These are phyloP conservation scores for Drosophila nigromelanica DNA, from an alignment of 1,140 invertebrate genomes.

Conservation along the genomic window DNA sequence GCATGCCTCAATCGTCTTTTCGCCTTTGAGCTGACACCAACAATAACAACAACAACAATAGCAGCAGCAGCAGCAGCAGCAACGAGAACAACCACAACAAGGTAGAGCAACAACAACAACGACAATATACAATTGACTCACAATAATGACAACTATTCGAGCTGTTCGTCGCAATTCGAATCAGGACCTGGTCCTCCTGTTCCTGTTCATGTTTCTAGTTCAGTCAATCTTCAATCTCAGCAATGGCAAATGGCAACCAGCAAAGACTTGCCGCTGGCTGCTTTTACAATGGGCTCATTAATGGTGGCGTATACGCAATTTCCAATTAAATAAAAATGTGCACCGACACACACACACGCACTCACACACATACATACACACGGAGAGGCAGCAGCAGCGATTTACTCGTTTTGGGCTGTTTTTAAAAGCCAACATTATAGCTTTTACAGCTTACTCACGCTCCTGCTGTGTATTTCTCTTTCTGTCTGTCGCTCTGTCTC, in stretches of 20 bases:
- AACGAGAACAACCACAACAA: slow-evolving; percentile 60
- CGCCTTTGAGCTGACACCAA: slow-evolving; percentile 55
- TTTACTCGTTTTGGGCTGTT: slow-evolving; percentile 65
- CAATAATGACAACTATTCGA: slow-evolving; percentile 72
- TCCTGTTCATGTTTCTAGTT: slow-evolving; percentile 4
- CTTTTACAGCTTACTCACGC: slow-evolving; percentile 52
- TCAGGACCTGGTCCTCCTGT: background rate
- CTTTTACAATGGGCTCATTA: slow-evolving; percentile 74
- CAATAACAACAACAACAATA: slow-evolving; percentile 40
- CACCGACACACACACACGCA: slow-evolving; percentile 10
- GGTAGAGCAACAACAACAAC: slow-evolving; percentile 77
- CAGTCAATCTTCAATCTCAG: slow-evolving; percentile 9
- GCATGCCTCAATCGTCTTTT: slow-evolving; percentile 44
- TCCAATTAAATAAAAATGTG: slow-evolving; percentile 76
- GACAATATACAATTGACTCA: slow-evolving; percentile 42
- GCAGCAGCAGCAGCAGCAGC: slow-evolving; percentile 16
- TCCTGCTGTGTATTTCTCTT: background rate
- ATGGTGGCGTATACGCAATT: slow-evolving; percentile 73
- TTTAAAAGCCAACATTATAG: slow-evolving; percentile 67
- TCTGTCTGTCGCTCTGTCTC: background rate
- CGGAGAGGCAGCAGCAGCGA: slow-evolving; percentile 26
- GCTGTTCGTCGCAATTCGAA: slow-evolving; percentile 12
- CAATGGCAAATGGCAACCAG: slow-evolving; percentile 14
- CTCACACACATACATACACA: background rate
- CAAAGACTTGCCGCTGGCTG: slow-evolving; percentile 30